Percentiles rank a stretch among this genome's conserved stretches.
Conservation (phyloP, 2,797 vertebrate genomes). For the Pachyuromys duprasi region DNA sequence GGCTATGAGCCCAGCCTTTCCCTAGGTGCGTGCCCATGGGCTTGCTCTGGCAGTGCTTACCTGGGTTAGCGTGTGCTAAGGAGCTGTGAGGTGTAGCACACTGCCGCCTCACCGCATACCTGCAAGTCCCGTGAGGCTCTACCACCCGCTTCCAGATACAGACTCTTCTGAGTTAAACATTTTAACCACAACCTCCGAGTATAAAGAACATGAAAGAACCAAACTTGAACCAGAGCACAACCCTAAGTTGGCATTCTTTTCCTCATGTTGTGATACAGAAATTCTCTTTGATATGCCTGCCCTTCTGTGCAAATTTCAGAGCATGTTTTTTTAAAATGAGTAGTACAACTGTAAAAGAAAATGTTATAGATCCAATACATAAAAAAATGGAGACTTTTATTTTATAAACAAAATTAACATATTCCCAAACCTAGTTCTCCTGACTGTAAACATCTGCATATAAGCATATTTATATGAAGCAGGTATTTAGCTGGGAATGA, state of each 20-base stretch:
- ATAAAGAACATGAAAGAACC: conserved; percentile 12
- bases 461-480: conserved; percentile 10
- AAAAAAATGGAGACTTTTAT: conserved; percentile 48
- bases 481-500: background rate
- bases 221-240: conserved; percentile 33
- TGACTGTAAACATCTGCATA: conserved; percentile 47
- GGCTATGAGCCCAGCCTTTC: background rate
- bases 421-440: conserved; percentile 8
- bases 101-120: background rate
- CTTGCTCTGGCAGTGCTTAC: background rate
- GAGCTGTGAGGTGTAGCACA: background rate
- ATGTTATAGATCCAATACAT: conserved; percentile 31
- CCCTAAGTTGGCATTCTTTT: conserved; percentile 43
- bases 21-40: background rate
- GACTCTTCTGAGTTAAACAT: conserved; percentile 39
- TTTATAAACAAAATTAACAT: conserved; percentile 46
- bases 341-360: conserved; percentile 35
- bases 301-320: conserved; percentile 1
- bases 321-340: conserved; percentile 44
- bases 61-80: background rate
- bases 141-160: conserved; percentile 38
- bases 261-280: background rate
- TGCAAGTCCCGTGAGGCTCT: background rate
- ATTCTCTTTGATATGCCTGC: background rate
- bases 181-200: conserved; percentile 34